Conservation (phyloP, 2,888 invertebrate genomes). For the Andrena minutula region DNA sequence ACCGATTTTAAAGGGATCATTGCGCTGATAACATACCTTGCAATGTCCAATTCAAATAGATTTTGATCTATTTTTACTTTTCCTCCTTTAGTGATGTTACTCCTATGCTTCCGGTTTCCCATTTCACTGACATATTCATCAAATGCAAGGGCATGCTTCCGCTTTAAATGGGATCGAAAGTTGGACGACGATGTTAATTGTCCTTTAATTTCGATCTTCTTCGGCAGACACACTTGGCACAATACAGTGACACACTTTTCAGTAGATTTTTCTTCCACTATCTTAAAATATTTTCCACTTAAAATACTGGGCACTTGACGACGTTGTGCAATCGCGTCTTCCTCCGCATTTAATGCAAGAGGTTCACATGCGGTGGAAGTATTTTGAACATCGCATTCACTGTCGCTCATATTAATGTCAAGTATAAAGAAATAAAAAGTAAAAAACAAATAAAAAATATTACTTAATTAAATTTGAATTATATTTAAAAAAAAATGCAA, state of each 20-base stretch:
- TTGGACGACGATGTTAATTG: constrained; percentile 2
- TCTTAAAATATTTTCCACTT: not conserved
- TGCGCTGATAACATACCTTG: not conserved
- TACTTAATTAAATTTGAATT: not conserved
- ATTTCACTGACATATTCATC: not conserved
- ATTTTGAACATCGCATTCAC: not conserved
- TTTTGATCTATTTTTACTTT: not conserved
- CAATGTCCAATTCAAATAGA: constrained; percentile 1
- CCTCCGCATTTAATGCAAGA: not conserved
- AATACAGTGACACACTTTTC: not conserved
- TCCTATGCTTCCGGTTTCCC: not conserved
- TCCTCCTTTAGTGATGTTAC: not conserved
- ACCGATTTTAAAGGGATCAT: not conserved
- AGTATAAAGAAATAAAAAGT: not conserved
- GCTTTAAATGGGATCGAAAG: constrained; percentile 1
- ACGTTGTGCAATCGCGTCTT: not conserved
- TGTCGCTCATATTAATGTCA: not conserved
- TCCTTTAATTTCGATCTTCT: not conserved
- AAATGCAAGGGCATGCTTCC: not conserved
- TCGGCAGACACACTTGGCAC: not conserved
- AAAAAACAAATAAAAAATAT: not conserved
- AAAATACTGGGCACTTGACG: constrained; percentile 1
- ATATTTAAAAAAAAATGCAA: no score
- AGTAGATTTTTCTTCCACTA: not conserved
- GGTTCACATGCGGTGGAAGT: not conserved